These are phyloP conservation scores for Diplodus puntazzo DNA, from an alignment of 2,797 vertebrate genomes.

Conservation along the genomic window DNA sequence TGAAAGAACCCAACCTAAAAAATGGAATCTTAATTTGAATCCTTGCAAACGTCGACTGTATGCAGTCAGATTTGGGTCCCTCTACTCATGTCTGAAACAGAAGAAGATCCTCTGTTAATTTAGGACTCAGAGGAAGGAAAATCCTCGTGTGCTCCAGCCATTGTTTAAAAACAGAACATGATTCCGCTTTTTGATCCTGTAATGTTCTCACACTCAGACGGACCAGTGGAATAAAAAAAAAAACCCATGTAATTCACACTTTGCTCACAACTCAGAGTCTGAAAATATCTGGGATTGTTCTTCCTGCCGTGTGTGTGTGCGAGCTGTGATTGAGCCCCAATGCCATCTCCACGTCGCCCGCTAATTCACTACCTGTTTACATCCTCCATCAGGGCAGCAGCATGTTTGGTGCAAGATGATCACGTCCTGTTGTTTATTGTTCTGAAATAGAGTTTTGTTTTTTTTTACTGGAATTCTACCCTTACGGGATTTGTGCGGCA, in stretches of 20 bases:
- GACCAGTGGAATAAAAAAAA: conserved; percentile 32
- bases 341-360: conserved; percentile 54
- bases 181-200: conserved; percentile 54
- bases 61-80: background rate
- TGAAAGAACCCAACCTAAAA: background rate
- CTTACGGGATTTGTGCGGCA: conserved; percentile 16
- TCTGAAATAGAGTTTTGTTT: conserved; percentile 37
- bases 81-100: background rate
- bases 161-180: conserved; percentile 55
- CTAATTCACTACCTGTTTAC: conserved; percentile 77
- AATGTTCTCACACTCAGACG: conserved; percentile 61
- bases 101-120: conserved; percentile 44
- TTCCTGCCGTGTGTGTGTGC: conserved; percentile 56
- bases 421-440: conserved; percentile 59
- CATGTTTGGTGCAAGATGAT: conserved; percentile 39
- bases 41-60: background rate
- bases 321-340: conserved; percentile 42
- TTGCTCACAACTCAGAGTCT: conserved; percentile 24
- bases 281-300: conserved; percentile 54
- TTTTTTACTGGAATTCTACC: conserved; percentile 47
- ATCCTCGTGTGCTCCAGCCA: conserved; percentile 40
- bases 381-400: conserved; percentile 41
- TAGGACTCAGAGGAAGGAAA: conserved; percentile 47
- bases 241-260: conserved; percentile 35
- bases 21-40: conserved; percentile 4